A percentile compares a stretch with the other conserved stretches of the same genome.
These are phyloP conservation scores for Buphagus erythrorhynchus DNA, from an alignment of 2,797 vertebrate species.

Conservation along the genomic window DNA sequence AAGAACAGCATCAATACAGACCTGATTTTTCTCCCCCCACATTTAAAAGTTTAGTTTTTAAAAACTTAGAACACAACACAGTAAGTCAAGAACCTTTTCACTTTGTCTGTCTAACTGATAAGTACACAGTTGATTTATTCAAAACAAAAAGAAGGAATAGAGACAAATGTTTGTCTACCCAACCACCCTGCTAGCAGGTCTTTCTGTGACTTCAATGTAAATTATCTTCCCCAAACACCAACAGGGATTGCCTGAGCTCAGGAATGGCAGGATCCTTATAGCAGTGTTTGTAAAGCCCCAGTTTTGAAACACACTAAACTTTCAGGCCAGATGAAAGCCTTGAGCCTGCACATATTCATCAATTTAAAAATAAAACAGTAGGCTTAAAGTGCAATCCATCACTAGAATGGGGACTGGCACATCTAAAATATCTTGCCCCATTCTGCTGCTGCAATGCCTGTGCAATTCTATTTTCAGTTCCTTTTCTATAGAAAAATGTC, in stretches of 20 bases:
- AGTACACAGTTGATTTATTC: neutral
- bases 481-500: constrained; percentile 2
- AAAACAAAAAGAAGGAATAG: neutral
- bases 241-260: accelerated
- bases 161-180: neutral
- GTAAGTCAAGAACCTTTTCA: neutral
- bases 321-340: neutral
- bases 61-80: neutral
- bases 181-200: neutral
- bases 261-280: neutral
- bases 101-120: neutral
- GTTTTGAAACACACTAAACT: neutral
- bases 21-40: neutral
- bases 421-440: neutral
- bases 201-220: neutral
- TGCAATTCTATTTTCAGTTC: constrained; percentile 34
- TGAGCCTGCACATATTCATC: neutral
- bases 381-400: neutral
- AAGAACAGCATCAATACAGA: neutral
- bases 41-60: neutral
- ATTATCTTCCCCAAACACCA: neutral
- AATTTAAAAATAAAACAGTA: neutral
- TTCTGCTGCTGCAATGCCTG: neutral
- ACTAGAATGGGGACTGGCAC: constrained; percentile 10
- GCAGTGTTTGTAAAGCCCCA: neutral